These are phyloP conservation scores for Chirona hameri DNA, from an alignment of 2,888 invertebrate species.

Conservation along the genomic window DNA sequence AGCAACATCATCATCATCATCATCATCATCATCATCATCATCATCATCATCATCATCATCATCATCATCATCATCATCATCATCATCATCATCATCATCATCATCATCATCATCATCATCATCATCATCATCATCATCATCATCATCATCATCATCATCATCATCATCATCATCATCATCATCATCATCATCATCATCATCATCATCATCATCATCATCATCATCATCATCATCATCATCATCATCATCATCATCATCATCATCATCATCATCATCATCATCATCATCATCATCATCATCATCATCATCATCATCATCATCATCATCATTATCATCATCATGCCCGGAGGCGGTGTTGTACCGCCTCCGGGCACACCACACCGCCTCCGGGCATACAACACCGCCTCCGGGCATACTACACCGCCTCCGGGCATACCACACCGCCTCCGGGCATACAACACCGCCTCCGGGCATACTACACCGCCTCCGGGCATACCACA, in stretches of 20 bases:
- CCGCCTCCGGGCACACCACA: neutral
- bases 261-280: conserved; percentile 22
- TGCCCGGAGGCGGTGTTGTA: too few relatives aligned
- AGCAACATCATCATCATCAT: too few relatives aligned
- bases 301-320: conserved; percentile 22
- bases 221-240: neutral
- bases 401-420: too few relatives aligned
- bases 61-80: conserved; percentile 22
- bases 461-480: too few relatives aligned
- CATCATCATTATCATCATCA: conserved; percentile 22
- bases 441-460: too few relatives aligned
- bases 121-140: neutral
- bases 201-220: neutral
- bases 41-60: conserved; percentile 22
- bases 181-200: neutral
- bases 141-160: neutral
- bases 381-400: too few relatives aligned
- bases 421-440: too few relatives aligned
- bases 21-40: conserved; percentile 22
- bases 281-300: conserved; percentile 22
- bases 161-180: neutral
- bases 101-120: conserved; percentile 9
- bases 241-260: conserved; percentile 22
- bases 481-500: too few relatives aligned
- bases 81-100: conserved; percentile 22